These are phyloP conservation scores for Columba livia DNA, from an alignment of 2,113 vertebrate genomes.

Conservation along the genomic window DNA sequence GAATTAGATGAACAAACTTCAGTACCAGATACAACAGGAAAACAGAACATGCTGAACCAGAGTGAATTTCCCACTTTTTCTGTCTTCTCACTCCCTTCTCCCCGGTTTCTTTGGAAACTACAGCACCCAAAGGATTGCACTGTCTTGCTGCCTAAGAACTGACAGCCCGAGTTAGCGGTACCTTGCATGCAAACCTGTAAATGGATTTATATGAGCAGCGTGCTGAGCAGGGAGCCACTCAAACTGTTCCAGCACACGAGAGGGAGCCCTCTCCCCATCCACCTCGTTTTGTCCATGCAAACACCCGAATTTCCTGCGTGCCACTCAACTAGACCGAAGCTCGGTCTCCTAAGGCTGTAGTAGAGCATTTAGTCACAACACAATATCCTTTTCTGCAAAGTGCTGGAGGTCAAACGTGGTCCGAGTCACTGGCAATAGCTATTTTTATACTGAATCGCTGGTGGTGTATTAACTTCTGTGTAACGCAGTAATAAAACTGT, in stretches of 20 bases:
- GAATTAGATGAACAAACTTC: neutral
- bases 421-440: neutral
- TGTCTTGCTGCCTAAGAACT: neutral
- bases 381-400: neutral
- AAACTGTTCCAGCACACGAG: neutral
- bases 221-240: neutral
- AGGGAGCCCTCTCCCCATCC: neutral
- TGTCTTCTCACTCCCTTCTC: accelerated
- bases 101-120: neutral
- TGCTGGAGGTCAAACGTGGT: neutral
- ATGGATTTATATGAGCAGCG: neutral
- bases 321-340: neutral
- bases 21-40: neutral
- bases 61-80: neutral
- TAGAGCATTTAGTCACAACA: neutral
- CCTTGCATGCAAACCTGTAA: accelerated
- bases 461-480: neutral
- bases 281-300: neutral
- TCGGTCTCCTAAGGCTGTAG: neutral
- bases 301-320: neutral
- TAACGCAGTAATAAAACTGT: neutral
- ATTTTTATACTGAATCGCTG: neutral
- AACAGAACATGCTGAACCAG: neutral
- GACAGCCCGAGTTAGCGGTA: neutral
- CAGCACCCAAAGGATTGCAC: neutral